These are phyloP conservation scores for Hirtodrosophila confusa DNA, from an alignment of 2,888 invertebrate species.

Conservation along the genomic window DNA sequence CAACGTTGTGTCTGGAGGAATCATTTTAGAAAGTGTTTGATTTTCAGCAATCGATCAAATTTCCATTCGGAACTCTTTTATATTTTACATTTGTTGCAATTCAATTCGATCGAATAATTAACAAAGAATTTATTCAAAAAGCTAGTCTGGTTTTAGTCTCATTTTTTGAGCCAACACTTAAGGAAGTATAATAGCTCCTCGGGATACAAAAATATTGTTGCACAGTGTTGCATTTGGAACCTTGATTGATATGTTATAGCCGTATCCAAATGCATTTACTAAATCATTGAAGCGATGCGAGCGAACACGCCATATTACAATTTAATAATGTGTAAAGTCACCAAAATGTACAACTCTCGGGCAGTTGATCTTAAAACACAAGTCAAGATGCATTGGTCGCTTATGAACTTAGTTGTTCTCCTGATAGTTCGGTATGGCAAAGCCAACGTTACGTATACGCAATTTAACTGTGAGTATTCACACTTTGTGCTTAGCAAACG, in stretches of 20 bases:
- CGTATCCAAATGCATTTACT: conserved; percentile 44
- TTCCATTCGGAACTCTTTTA: no score
- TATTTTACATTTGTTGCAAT: no score
- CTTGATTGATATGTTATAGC: conserved; percentile 50
- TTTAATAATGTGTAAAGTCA: conserved; percentile 28
- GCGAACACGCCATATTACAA: conserved; percentile 44
- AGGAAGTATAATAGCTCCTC: no score
- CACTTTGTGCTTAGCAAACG: no score
- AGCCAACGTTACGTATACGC: conserved; percentile 14
- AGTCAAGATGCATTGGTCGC: conserved; percentile 36
- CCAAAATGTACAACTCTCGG: conserved; percentile 4
- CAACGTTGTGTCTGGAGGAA: no score
- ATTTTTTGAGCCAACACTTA: no score
- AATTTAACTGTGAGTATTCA: conserved; percentile 59
- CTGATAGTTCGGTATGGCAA: conserved; percentile 9
- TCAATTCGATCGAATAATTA: no score
- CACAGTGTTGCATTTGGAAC: not conserved
- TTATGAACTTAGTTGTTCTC: not conserved
- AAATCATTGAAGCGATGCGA: conserved; percentile 52
- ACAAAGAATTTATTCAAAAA: no score
- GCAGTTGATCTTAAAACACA: conserved; percentile 43
- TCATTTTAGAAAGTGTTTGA: no score
- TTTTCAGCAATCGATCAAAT: no score
- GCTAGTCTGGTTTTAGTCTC: no score
- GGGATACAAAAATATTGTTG: no score